Percentiles rank a stretch among this genome's conserved stretches.
Evolutionary conservation across 1,140 invertebrate genomes (phyloP).

Genomic region (Andricus grossulariae): DNA sequence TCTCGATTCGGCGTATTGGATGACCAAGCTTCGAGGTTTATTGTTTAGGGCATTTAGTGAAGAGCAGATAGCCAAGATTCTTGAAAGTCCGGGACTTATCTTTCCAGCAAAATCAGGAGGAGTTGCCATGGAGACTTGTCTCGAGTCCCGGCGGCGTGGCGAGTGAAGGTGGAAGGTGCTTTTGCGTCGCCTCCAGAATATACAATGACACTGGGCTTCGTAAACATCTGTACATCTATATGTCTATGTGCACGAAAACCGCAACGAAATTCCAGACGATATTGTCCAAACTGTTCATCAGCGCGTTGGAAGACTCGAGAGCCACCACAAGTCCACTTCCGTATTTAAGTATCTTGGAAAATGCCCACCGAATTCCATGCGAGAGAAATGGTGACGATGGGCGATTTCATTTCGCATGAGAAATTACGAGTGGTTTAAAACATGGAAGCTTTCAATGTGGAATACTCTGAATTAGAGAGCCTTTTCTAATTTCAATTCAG

Average conservation of each 20-base stretch:
- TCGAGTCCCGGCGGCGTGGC: not conserved
- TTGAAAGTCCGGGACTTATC: conserved; percentile 3
- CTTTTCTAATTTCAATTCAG: too few relatives aligned
- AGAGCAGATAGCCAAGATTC: conserved; percentile 7
- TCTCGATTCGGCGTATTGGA: too few relatives aligned
- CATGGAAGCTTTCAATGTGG: too few relatives aligned
- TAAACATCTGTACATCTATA: conserved; percentile 17
- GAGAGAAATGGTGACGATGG: not conserved
- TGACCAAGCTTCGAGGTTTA: not conserved
- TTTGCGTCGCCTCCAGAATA: conserved; percentile 19
- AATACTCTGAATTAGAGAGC: too few relatives aligned
- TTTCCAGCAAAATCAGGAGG: not conserved
- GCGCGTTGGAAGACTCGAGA: not conserved
- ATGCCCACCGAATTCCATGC: not conserved
- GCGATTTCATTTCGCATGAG: not conserved
- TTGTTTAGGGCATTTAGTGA: conserved; percentile 28
- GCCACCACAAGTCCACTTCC: not conserved
- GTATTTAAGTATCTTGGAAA: conserved; percentile 9
- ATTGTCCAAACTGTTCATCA: conserved; percentile 25
- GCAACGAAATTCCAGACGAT: conserved; percentile 18
- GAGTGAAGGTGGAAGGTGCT: conserved; percentile 13
- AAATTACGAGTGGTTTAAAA: too few relatives aligned
- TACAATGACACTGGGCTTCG: not conserved
- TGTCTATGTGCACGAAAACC: not conserved
- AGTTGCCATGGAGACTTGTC: conserved; percentile 30